Conservation (phyloP, 2,797 vertebrate species). For the Amblyraja radiata region DNA sequence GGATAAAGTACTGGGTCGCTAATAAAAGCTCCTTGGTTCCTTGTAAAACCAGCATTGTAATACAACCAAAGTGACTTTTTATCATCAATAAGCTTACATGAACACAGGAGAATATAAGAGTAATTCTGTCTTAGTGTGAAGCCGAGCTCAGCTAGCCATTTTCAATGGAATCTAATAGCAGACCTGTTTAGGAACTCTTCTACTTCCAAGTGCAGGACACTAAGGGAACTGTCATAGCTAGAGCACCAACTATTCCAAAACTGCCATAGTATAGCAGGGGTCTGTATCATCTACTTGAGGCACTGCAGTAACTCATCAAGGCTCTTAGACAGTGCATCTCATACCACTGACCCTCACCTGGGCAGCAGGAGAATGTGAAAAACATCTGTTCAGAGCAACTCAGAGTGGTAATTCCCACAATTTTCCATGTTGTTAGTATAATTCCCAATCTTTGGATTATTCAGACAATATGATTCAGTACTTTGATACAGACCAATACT, state of each 20-base stretch:
- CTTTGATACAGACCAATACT: neutral
- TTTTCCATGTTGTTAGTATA: neutral
- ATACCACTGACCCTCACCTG: neutral
- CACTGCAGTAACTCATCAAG: neutral
- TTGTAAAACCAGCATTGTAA: neutral
- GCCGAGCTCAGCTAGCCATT: neutral
- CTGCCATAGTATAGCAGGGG: neutral
- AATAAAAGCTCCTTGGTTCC: neutral
- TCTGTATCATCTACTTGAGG: neutral
- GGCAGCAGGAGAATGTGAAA: neutral
- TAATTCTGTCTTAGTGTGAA: neutral
- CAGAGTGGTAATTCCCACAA: neutral
- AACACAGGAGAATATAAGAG: neutral
- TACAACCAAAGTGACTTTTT: neutral
- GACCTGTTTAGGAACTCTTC: neutral
- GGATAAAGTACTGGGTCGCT: neutral
- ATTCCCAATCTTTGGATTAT: neutral
- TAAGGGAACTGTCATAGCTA: neutral
- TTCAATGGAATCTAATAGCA: neutral
- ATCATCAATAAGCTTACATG: neutral
- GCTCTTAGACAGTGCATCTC: neutral
- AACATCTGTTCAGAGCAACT: neutral
- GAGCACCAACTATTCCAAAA: too few relatives aligned
- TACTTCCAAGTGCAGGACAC: neutral
- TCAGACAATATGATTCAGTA: neutral